phyloP scores from a whole-genome alignment of 2,797 vertebrate genomes.

The Nannoperca obscura region DNA sequence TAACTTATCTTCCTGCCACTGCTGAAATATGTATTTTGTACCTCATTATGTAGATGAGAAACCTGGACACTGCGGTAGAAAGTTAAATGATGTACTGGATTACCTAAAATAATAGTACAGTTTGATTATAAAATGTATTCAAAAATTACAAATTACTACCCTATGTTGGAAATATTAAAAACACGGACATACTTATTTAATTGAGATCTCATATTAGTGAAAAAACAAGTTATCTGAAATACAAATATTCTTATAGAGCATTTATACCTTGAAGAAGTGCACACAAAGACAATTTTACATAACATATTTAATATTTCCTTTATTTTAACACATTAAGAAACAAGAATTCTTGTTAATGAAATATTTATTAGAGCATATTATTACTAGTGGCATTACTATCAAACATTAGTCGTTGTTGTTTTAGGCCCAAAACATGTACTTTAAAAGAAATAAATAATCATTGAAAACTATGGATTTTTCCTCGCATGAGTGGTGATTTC shows the following conservation, averaged over 20 bases:
- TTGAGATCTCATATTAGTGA: neutral
- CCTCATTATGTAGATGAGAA: neutral
- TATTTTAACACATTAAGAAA: neutral
- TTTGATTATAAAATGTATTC: neutral
- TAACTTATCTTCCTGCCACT: neutral
- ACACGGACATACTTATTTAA: neutral
- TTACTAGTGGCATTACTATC: neutral
- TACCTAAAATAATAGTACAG: neutral
- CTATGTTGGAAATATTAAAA: neutral
- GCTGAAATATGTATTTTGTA: neutral
- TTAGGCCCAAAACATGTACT: neutral
- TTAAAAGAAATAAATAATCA: neutral
- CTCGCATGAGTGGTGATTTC: neutral
- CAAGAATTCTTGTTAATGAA: neutral
- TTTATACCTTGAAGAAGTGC: neutral
- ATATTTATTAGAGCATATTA: neutral
- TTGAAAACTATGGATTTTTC: neutral
- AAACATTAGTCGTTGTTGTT: neutral
- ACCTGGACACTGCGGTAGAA: neutral
- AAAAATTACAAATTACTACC: neutral
- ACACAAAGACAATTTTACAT: neutral
- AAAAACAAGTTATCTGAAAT: neutral
- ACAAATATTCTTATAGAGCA: neutral
- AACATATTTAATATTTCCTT: neutral
- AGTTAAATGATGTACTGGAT: neutral